These are phyloP conservation scores for Melanostoma mellinum DNA, from an alignment of 2,888 invertebrate genomes.

Conservation along the genomic window DNA sequence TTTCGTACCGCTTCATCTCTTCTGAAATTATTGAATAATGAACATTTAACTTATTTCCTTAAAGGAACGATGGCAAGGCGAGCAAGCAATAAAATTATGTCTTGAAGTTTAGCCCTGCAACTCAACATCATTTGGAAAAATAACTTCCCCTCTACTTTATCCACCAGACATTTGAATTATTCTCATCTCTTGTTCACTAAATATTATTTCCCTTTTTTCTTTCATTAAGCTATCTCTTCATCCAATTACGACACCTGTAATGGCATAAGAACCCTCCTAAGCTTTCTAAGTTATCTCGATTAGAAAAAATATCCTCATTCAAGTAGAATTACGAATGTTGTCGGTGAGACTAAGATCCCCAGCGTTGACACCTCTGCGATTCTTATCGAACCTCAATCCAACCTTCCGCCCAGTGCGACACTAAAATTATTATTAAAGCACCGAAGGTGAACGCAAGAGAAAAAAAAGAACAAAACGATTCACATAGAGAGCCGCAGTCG, in stretches of 20 bases:
- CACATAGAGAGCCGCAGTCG: conserved; percentile 8
- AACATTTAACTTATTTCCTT: no score
- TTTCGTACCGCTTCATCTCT: no score
- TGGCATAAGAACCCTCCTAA: background rate
- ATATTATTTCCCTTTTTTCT: background rate
- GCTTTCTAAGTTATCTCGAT: background rate
- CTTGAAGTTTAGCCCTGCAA: no score
- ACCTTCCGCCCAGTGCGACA: conserved; percentile 14
- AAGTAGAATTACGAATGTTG: conserved; percentile 34
- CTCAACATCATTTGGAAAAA: no score
- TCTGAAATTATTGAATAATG: no score
- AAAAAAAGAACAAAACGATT: conserved; percentile 48
- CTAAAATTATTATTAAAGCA: conserved; percentile 22
- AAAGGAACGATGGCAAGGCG: no score
- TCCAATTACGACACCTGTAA: background rate
- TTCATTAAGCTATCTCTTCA: conserved; percentile 16
- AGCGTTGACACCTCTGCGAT: conserved; percentile 42
- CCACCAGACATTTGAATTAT: no score
- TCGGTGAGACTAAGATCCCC: conserved; percentile 19
- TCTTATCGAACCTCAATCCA: conserved; percentile 25
- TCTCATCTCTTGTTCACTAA: no score
- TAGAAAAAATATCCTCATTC: conserved; percentile 25
- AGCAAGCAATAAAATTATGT: no score
- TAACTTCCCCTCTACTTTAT: no score
- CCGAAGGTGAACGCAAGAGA: conserved; percentile 14